Evolutionary conservation across 2,797 vertebrate species (phyloP).

Genomic region (Argyrosomus regius): DNA sequence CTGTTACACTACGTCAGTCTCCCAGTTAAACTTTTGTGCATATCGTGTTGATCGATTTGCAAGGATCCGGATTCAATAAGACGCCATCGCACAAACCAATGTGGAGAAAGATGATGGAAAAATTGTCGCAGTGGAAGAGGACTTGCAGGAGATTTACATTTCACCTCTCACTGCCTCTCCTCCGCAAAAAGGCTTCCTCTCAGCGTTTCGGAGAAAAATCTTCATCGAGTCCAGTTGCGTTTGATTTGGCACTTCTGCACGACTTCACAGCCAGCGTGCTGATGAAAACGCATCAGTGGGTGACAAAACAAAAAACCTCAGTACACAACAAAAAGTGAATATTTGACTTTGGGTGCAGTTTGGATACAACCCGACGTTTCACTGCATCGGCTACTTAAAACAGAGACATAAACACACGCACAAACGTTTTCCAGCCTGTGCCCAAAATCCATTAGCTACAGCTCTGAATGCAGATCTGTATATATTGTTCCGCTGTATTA

Average conservation of each 20-base stretch:
- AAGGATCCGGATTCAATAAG: neutral
- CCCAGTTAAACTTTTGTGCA: neutral
- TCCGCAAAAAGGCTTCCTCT: neutral
- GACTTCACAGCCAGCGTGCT: neutral
- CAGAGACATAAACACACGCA: slow-evolving; percentile 39
- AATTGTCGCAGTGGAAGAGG: neutral
- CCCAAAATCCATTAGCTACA: slow-evolving; percentile 63
- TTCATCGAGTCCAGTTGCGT: neutral
- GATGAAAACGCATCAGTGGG: neutral
- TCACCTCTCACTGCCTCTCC: neutral
- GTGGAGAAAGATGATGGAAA: neutral
- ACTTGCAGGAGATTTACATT: neutral
- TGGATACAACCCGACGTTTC: neutral
- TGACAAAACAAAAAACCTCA: neutral
- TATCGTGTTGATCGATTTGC: neutral
- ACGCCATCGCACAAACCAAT: neutral
- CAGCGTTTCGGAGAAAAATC: neutral
- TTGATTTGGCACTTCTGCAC: neutral
- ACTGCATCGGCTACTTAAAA: slow-evolving; percentile 20
- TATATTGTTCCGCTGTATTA: slow-evolving; percentile 63
- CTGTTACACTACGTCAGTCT: neutral
- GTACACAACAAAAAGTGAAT: neutral
- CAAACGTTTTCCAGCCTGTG: slow-evolving; percentile 49
- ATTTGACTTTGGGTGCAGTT: neutral
- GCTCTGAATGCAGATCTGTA: slow-evolving; percentile 56